These are phyloP conservation scores for Trichopria drosophilae DNA, from an alignment of 2,888 invertebrate species.

Conservation along the genomic window DNA sequence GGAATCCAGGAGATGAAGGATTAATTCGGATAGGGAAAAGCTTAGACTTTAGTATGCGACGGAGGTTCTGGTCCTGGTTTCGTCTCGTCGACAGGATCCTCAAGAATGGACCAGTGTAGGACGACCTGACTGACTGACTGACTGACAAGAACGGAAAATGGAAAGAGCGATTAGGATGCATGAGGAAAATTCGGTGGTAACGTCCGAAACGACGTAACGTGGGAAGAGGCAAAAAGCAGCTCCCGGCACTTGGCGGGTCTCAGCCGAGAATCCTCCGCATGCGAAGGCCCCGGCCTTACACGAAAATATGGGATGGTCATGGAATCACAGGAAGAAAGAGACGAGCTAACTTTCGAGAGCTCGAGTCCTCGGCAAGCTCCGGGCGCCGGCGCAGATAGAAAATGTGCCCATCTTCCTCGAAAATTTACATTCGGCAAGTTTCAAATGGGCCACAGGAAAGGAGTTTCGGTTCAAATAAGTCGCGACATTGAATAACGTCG, in stretches of 20 bases:
- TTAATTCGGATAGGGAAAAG: too few relatives aligned
- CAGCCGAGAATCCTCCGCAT: conserved; percentile 4
- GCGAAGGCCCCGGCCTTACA: conserved; percentile 8
- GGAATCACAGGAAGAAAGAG: conserved; percentile 58
- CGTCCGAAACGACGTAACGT: not conserved
- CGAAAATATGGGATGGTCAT: conserved; percentile 57
- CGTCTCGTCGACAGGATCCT: too few relatives aligned
- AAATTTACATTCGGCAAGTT: too few relatives aligned
- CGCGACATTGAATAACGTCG: too few relatives aligned
- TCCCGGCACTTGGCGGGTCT: conserved; percentile 15
- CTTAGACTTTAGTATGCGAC: too few relatives aligned
- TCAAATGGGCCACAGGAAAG: too few relatives aligned
- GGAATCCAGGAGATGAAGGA: too few relatives aligned
- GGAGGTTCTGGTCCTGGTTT: too few relatives aligned
- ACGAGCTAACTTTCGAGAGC: conserved; percentile 41
- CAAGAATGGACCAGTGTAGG: too few relatives aligned
- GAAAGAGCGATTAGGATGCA: conserved; percentile 5
- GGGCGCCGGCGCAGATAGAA: not conserved
- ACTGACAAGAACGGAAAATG: not conserved
- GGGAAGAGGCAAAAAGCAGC: conserved; percentile 17
- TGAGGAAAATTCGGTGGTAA: not conserved
- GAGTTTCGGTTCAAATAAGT: too few relatives aligned
- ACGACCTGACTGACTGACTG: too few relatives aligned
- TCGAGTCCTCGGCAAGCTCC: not conserved
- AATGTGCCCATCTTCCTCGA: not conserved